These are phyloP conservation scores for Pitangus sulphuratus DNA, from an alignment of 2,797 vertebrate species.

Conservation along the genomic window DNA sequence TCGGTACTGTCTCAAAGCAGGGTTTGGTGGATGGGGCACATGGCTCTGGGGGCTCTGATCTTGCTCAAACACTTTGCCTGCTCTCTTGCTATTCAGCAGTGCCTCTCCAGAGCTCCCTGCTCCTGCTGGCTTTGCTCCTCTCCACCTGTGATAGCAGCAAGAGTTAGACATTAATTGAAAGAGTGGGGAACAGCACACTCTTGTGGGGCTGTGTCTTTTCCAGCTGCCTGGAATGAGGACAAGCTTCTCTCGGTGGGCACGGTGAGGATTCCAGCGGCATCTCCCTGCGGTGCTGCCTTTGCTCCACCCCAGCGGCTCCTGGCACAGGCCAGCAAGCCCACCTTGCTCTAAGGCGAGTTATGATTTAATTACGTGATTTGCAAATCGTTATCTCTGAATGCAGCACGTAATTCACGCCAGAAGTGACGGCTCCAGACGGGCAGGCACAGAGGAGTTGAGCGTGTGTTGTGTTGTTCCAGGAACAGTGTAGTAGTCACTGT, in stretches of 20 bases:
- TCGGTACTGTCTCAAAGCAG: background rate
- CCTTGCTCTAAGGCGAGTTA: background rate
- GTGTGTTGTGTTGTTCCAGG: rapidly evolving
- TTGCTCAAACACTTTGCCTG: rapidly evolving
- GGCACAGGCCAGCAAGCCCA: background rate
- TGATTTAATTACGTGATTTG: background rate
- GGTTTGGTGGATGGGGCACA: background rate
- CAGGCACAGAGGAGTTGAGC: background rate
- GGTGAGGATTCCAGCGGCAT: background rate
- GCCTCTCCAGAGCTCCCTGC: background rate
- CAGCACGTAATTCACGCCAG: background rate
- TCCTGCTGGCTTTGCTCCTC: background rate
- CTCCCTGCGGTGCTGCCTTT: background rate
- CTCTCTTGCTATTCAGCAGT: rapidly evolving
- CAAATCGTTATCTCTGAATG: background rate
- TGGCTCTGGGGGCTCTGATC: rapidly evolving
- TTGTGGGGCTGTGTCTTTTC: constrained; percentile 1
- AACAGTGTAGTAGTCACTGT: rapidly evolving
- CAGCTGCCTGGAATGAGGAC: background rate
- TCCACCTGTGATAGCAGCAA: background rate
- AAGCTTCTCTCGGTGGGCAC: background rate
- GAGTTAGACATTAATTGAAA: background rate
- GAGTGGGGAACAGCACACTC: background rate
- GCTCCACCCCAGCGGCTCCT: constrained; percentile 1
- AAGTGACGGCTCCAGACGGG: background rate